These are phyloP conservation scores for Habropoda laboriosa DNA, from an alignment of 1,140 invertebrate species.

Conservation along the genomic window DNA sequence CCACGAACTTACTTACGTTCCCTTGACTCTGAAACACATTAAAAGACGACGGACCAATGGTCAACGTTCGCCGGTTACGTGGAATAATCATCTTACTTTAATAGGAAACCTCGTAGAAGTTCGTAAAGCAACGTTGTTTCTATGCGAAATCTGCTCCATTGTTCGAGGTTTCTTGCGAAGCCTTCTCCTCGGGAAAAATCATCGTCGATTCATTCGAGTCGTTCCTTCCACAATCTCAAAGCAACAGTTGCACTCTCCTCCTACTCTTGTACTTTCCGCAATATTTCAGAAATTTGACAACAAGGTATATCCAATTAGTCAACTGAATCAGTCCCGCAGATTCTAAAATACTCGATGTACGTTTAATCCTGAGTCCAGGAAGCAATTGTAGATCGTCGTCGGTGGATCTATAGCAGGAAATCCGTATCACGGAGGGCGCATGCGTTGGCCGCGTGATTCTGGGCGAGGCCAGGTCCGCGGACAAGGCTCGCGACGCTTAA, in stretches of 20 bases:
- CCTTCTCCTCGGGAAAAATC: background rate
- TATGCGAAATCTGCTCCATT: background rate
- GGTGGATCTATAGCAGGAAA: constrained; percentile 37
- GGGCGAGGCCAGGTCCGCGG: constrained; percentile 42
- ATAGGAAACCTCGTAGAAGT: background rate
- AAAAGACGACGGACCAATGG: background rate
- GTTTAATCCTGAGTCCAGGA: too few relatives aligned
- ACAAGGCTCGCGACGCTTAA: constrained; percentile 36
- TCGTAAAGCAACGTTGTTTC: background rate
- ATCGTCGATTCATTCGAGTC: background rate
- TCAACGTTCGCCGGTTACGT: background rate
- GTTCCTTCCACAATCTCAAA: too few relatives aligned
- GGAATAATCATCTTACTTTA: constrained; percentile 12
- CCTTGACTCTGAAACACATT: background rate
- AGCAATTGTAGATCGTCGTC: constrained; percentile 27
- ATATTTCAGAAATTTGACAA: too few relatives aligned
- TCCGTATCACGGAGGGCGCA: constrained; percentile 17
- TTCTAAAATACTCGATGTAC: too few relatives aligned
- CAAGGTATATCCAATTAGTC: too few relatives aligned
- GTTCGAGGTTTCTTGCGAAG: background rate
- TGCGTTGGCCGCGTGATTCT: constrained; percentile 40
- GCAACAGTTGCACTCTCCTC: too few relatives aligned
- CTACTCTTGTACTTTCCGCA: too few relatives aligned
- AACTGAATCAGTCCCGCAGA: too few relatives aligned
- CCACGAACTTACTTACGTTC: background rate